Percentiles rank a stretch among this genome's conserved stretches.
phyloP scores from a whole-genome alignment of 1,140 invertebrate species.

The Diprion similis region DNA sequence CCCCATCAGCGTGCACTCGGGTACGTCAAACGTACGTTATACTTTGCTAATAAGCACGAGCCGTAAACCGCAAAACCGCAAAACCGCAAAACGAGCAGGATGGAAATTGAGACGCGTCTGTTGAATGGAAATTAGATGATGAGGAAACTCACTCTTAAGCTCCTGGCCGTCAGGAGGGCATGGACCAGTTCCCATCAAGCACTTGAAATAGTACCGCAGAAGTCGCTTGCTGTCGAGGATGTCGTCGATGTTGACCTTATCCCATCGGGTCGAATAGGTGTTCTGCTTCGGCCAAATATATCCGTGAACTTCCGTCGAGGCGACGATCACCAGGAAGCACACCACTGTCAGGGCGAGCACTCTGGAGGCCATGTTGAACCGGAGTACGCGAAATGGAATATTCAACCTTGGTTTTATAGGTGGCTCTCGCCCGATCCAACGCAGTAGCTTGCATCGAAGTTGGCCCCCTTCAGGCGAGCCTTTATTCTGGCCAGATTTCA shows the following conservation, averaged over 20 bases:
- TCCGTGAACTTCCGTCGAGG: slow-evolving; percentile 5
- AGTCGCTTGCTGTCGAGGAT: slow-evolving; percentile 64
- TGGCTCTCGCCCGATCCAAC: not conserved
- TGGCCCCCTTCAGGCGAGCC: not conserved
- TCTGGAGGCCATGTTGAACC: not conserved
- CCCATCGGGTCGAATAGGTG: slow-evolving; percentile 55
- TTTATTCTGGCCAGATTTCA: not conserved
- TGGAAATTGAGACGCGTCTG: not conserved
- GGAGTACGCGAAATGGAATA: not conserved
- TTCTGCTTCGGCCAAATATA: slow-evolving; percentile 31
- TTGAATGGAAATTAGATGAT: not conserved
- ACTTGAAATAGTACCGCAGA: slow-evolving; percentile 66
- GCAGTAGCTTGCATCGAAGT: not conserved
- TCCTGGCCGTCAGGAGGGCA: slow-evolving; percentile 66
- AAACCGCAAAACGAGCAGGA: not conserved
- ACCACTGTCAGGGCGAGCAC: not conserved
- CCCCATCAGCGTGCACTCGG: too few species aligned
- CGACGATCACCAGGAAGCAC: not conserved
- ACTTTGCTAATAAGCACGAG: not conserved
- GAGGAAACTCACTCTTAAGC: slow-evolving; percentile 61
- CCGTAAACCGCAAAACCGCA: not conserved
- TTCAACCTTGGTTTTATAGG: not conserved
- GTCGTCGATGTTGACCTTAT: slow-evolving; percentile 65
- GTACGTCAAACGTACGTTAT: not conserved
- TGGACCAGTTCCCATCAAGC: slow-evolving; percentile 61